Evolutionary conservation across 2,888 invertebrate genomes (phyloP), one percentile per base, ranked within the genome.

Genomic region (Danaus chrysippus): DNA sequence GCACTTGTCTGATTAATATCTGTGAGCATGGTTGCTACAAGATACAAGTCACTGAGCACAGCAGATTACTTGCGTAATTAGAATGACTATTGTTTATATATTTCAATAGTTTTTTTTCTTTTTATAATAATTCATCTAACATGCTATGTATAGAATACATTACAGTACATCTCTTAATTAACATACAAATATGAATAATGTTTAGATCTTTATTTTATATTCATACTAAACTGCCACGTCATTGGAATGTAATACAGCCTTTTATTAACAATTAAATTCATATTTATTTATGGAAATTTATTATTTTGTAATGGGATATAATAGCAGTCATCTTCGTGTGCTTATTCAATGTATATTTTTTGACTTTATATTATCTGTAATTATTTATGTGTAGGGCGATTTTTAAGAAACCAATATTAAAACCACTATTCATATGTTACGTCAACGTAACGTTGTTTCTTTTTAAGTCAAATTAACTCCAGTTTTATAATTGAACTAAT

Each of bases 61-160:
- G 75, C 71, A 74, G 76, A 82, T 80, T 77, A 75, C 73, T 77
- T 74, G 72, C 81, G 76, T 72, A 78, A 82, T 84, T 81, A 81
- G 75, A 80, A 81, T 75, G 68, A 64, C 75, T 76, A 82, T 86
- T 85, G 84, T 86, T 82, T 83, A 79, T 81, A 83, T 78, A 75
- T 78, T 67, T 67, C 63, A 67, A 68, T 67, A 61, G 64, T 52
- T 23, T 54, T 54, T 54, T 42, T 57, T 23, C 13, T 41, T 15
- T 46, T 23, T 3, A 34, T 34, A 34, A 8, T 49, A 17, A 49
- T 49, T 17, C 9, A 17, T 17, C 49, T 49, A 34, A 34, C 11
- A 49, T 46, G 46, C 13, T 49, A 49, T 17, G 49, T 49, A 49
- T 10, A 49, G 49, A 17, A 15, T 10, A 34, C 23, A 34, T 34